Evolutionary conservation across 1,140 invertebrate genomes (phyloP), one percentile per base, ranked within the genome.

Genomic region (Drosophila bocki): DNA sequence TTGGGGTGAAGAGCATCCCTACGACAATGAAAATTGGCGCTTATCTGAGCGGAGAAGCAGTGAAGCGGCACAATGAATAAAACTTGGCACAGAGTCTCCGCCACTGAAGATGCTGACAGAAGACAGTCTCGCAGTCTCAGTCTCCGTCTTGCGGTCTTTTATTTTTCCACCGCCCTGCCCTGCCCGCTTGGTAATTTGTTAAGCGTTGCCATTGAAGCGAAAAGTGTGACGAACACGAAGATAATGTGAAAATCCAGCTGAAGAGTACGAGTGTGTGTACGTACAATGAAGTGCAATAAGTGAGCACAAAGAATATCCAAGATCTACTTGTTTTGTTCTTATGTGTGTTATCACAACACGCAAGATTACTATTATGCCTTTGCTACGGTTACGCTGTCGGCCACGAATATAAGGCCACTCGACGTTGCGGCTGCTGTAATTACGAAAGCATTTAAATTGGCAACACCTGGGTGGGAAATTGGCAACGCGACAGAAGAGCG

Each of bases 401-500:
- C 47, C 65, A 48, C 47, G 48, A 60, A 32, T 56, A n/a, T 72
- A 48, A 64, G n/a, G 53, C 59, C 58, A 37, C 22, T 63, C 33
- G 45, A 12, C 3, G n/a, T 4, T 7, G n/a, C 13, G 17, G 22
- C 15, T 37, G 22, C 37, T 62, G 79, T 67, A 86, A 86, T 86
- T 87, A 82, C 70, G 65, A 74, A 64, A 75, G 68, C 80, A 88
- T 87, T 87, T 88, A 80, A 88, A 88, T 88, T 88, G 81, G 85
- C 84, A 88, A 70, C 86, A 90, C 85, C 85, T 90, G 84, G 85
- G 61, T 32, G 62, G 68, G 50, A 62, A 77, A 88, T 88, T 87
- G 83, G 80, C 83, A 83, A 69, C 39, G 63, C 53, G 76, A 67
- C 47, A 35, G 44, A 74, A 47, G n/a, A 59, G 42, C 26, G 47